Evolutionary conservation across 2,113 vertebrate genomes (phyloP).

Genomic region (Gavia stellata): DNA sequence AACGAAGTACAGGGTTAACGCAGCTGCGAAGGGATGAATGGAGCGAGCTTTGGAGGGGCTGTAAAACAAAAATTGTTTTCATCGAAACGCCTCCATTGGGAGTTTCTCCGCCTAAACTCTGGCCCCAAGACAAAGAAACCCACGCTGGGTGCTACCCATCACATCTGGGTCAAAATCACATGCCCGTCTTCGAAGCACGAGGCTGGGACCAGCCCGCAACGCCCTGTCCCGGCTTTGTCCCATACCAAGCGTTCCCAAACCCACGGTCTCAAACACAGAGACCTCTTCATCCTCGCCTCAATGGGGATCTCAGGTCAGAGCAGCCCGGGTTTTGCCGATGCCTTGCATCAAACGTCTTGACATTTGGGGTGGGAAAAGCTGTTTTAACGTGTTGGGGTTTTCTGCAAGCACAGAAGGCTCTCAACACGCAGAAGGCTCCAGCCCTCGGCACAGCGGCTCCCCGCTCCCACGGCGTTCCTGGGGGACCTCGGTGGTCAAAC

Average conservation of each 20-base stretch:
- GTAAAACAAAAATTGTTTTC: neutral
- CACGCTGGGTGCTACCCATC: fast-evolving
- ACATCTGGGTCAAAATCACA: neutral
- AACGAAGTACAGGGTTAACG: neutral
- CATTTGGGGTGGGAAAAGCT: neutral
- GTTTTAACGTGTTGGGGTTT: neutral
- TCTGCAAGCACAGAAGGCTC: neutral
- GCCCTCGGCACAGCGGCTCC: neutral
- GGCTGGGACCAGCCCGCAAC: fast-evolving
- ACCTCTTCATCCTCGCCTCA: neutral
- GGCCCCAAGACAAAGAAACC: neutral
- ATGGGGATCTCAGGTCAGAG: neutral
- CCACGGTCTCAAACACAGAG: fast-evolving
- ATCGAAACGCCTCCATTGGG: neutral
- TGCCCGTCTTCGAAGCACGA: fast-evolving
- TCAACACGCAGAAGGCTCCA: fast-evolving
- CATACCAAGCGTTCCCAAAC: neutral
- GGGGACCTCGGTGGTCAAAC: fast-evolving
- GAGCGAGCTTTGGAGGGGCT: neutral
- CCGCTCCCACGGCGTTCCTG: fast-evolving
- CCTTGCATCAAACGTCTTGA: fast-evolving
- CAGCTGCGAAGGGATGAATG: neutral
- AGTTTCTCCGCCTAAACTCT: neutral
- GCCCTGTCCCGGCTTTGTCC: neutral
- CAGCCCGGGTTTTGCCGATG: neutral